Evolutionary conservation across 2,797 vertebrate genomes (phyloP).

Genomic region (Pempheris klunzingeri): DNA sequence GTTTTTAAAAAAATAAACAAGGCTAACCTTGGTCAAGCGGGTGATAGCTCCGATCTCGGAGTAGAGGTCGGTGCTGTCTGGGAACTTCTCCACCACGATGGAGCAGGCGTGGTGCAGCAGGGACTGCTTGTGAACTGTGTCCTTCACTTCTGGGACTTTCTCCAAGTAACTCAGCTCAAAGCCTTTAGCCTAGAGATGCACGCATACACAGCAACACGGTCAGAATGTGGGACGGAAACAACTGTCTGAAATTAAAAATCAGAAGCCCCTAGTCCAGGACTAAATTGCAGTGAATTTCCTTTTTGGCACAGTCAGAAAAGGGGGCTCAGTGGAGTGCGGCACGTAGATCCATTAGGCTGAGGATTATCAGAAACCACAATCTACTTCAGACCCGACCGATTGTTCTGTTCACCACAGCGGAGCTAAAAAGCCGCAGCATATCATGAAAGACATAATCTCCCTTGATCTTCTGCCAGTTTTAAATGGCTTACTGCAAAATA

Average conservation of each 20-base stretch:
- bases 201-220: constrained; percentile 38
- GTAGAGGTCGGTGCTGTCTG: constrained; percentile 97
- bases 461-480: constrained; percentile 82
- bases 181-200: constrained; percentile 92
- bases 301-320: constrained; percentile 62
- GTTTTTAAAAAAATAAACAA: not conserved
- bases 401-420: constrained; percentile 60
- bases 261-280: constrained; percentile 39
- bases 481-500: constrained; percentile 81
- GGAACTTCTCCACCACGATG: constrained; percentile 97
- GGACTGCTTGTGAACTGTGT: constrained; percentile 98
- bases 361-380: constrained; percentile 80
- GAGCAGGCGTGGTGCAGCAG: constrained; percentile 95
- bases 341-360: constrained; percentile 76
- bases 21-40: constrained; percentile 93
- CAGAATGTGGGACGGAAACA: constrained; percentile 56
- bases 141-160: constrained; percentile 99
- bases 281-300: constrained; percentile 78
- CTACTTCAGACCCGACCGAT: constrained; percentile 64
- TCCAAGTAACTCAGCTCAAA: constrained; percentile 98
- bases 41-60: constrained; percentile 97
- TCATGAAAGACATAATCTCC: constrained; percentile 77
- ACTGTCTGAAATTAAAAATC: constrained; percentile 61
- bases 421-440: constrained; percentile 59
- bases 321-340: constrained; percentile 44